Conservation (phyloP, 2,797 vertebrate genomes). For the Myotis findleyi region DNA sequence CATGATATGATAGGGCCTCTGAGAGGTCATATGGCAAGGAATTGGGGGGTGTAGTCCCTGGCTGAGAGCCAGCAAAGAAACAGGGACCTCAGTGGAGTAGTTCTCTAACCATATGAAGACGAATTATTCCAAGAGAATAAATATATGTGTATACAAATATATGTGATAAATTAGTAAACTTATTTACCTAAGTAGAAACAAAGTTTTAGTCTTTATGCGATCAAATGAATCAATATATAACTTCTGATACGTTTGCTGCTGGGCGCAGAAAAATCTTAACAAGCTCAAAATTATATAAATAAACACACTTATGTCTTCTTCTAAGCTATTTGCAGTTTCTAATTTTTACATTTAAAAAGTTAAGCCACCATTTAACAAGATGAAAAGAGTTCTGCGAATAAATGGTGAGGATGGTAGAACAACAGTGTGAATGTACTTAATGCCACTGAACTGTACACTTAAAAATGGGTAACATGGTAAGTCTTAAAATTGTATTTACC, state of each 20-base stretch:
- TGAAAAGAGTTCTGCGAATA: background rate
- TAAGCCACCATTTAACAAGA: conserved; percentile 6
- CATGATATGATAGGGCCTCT: background rate
- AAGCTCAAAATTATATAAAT: conserved; percentile 31
- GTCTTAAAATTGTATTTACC: background rate
- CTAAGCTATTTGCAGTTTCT: background rate
- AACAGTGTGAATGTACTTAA: background rate
- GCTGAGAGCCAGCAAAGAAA: conserved; percentile 19
- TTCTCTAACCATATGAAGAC: background rate
- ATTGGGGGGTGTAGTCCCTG: background rate
- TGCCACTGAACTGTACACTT: background rate
- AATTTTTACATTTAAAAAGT: conserved; percentile 46
- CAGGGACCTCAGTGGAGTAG: background rate
- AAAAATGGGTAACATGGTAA: conserved; percentile 16
- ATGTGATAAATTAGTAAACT: conserved; percentile 7
- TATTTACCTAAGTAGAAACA: background rate
- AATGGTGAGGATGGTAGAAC: background rate
- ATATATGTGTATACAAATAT: background rate
- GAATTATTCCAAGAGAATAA: background rate
- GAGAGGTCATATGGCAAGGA: background rate
- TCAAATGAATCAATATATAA: conserved; percentile 9
- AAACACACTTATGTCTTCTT: background rate
- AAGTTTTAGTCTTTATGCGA: conserved; percentile 26
- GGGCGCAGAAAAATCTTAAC: conserved; percentile 22
- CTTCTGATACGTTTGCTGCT: background rate